Evolutionary conservation across 2,888 invertebrate species (phyloP).

Genomic region (Gymnosoma rotundatum): DNA sequence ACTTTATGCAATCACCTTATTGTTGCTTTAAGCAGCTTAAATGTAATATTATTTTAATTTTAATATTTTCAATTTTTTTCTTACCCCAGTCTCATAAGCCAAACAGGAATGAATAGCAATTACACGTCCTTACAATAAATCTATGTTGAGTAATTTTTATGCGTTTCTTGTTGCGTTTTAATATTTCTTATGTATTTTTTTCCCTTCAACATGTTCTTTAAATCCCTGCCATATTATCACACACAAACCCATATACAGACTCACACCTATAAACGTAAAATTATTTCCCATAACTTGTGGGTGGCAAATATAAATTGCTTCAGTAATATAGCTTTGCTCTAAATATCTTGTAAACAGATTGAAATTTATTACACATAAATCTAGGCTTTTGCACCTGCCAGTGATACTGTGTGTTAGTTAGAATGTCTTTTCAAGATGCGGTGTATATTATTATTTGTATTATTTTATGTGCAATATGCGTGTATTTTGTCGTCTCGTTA

Average conservation of each 20-base stretch:
- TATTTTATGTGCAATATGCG: slow-evolving; percentile 10
- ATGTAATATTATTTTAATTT: slow-evolving; percentile 39
- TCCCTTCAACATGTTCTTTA: slow-evolving; percentile 18
- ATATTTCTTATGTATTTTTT: slow-evolving; percentile 49
- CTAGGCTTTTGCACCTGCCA: slow-evolving; percentile 78
- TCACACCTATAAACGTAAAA: not conserved
- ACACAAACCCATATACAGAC: not conserved
- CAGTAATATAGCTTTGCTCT: slow-evolving; percentile 39
- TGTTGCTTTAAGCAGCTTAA: slow-evolving; percentile 22
- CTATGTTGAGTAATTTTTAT: slow-evolving; percentile 69
- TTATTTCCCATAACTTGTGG: not conserved
- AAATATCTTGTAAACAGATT: slow-evolving; percentile 76
- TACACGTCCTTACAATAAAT: slow-evolving; percentile 45
- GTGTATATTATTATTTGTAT: slow-evolving; percentile 25
- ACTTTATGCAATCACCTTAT: slow-evolving; percentile 2
- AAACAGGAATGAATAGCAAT: slow-evolving; percentile 13
- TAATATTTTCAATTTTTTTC: slow-evolving; percentile 20
- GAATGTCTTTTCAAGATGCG: slow-evolving; percentile 26
- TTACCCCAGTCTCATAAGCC: slow-evolving; percentile 23
- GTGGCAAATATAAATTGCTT: slow-evolving; percentile 41
- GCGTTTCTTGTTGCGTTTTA: slow-evolving; percentile 67
- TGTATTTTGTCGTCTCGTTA: not conserved
- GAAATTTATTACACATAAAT: slow-evolving; percentile 82
- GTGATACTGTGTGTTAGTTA: slow-evolving; percentile 13
- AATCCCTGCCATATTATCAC: slow-evolving; percentile 10